These are phyloP conservation scores for Chrysopilus asiliformis DNA, from an alignment of 2,888 invertebrate genomes.

Conservation along the genomic window DNA sequence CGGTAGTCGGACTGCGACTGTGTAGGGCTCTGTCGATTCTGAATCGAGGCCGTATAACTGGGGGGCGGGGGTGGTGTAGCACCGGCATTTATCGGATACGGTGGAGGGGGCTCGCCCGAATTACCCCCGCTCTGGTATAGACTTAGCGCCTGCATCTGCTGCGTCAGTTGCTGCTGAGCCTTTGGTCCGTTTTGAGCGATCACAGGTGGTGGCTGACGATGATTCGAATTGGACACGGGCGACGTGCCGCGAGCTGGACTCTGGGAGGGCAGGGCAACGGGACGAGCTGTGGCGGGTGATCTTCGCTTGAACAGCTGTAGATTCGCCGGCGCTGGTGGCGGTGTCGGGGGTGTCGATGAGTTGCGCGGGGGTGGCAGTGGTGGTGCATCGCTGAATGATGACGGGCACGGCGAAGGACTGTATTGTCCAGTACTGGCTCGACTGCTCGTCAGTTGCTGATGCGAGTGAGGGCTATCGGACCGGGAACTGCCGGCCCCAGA, in stretches of 20 bases:
- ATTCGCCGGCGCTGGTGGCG: slow-evolving; percentile 49
- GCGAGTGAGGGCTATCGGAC: slow-evolving; percentile 72
- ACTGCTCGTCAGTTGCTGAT: slow-evolving; percentile 48
- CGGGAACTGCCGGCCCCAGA: slow-evolving; percentile 80
- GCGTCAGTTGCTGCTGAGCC: slow-evolving; percentile 72
- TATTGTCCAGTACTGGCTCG: slow-evolving; percentile 34
- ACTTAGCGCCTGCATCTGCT: slow-evolving; percentile 77
- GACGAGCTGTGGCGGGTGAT: slow-evolving; percentile 57
- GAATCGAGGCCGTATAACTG: slow-evolving; percentile 73
- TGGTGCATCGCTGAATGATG: slow-evolving; percentile 44
- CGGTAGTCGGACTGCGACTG: slow-evolving; percentile 62
- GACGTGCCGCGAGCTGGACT: slow-evolving; percentile 57
- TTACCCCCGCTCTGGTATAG: slow-evolving; percentile 53
- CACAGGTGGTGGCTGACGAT: slow-evolving; percentile 49
- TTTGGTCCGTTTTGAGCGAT: slow-evolving; percentile 69
- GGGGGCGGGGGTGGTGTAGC: slow-evolving; percentile 49
- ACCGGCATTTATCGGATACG: slow-evolving; percentile 49
- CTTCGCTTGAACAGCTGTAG: slow-evolving; percentile 63
- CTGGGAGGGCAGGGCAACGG: slow-evolving; percentile 39
- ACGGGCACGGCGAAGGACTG: slow-evolving; percentile 42
- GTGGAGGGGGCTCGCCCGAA: slow-evolving; percentile 54
- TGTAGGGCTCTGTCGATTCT: slow-evolving; percentile 76
- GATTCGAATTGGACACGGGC: slow-evolving; percentile 43
- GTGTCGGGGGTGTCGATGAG: slow-evolving; percentile 53
- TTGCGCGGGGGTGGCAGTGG: slow-evolving; percentile 60